Evolutionary conservation across 2,797 vertebrate genomes (phyloP).

Genomic region (Helarctos malayanus): DNA sequence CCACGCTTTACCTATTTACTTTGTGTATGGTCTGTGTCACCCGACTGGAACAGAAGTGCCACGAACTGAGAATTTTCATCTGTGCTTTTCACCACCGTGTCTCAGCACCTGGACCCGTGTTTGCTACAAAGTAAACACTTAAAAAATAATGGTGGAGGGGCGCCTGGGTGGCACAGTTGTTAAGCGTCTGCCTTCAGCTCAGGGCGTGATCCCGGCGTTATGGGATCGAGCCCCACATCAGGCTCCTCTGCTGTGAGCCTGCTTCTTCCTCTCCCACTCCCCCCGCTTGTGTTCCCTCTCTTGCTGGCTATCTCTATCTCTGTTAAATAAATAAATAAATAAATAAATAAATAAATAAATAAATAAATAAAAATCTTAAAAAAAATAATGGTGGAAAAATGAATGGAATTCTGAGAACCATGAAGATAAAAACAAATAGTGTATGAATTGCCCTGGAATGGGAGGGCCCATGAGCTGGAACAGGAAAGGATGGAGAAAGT

Average conservation of each 20-base stretch:
- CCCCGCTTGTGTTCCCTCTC: too few relatives aligned
- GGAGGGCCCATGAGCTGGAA: neutral
- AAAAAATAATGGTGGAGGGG: neutral
- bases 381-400: neutral
- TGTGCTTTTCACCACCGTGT: neutral
- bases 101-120: neutral
- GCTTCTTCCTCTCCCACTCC: too few relatives aligned
- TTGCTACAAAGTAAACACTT: neutral
- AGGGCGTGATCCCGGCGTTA: too few relatives aligned
- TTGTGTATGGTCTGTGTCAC: neutral
- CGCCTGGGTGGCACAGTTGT: too few relatives aligned
- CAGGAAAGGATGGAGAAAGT: constrained; percentile 43
- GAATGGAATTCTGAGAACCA: constrained; percentile 10
- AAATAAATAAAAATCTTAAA: too few relatives aligned
- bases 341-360: too few relatives aligned
- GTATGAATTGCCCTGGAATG: neutral
- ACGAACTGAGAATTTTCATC: neutral
- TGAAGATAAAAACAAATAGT: neutral
- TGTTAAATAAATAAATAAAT: too few relatives aligned
- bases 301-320: too few relatives aligned
- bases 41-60: neutral
- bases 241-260: too few relatives aligned
- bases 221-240: too few relatives aligned
- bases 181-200: too few relatives aligned
- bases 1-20: neutral